A percentile compares a stretch with the other conserved stretches of the same genome.
phyloP scores from a whole-genome alignment of 1,140 invertebrate species.

The Conus betulinus region DNA sequence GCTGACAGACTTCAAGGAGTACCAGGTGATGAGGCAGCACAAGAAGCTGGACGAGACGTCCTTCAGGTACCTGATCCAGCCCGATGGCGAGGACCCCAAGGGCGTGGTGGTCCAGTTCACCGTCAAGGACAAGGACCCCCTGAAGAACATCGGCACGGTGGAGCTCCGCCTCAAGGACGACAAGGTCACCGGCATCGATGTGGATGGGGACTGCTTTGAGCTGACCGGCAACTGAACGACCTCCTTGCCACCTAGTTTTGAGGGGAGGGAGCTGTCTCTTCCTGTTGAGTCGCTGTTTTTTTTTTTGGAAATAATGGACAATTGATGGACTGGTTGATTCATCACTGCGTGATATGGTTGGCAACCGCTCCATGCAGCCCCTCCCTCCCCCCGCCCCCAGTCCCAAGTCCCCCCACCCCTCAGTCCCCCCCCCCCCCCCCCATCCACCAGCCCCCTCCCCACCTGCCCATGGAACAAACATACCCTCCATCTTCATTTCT shows the following conservation, averaged over 20 bases:
- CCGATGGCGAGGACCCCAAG: constrained; percentile 36
- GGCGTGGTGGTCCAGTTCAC: constrained; percentile 33
- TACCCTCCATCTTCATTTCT: too few species aligned
- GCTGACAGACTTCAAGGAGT: constrained; percentile 41
- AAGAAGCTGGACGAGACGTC: constrained; percentile 17
- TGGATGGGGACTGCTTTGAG: constrained; percentile 91
- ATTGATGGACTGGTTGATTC: neutral
- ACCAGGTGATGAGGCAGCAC: constrained; percentile 47
- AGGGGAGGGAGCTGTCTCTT: neutral
- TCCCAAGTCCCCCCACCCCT: too few species aligned
- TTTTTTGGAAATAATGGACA: neutral
- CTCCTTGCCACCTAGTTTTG: neutral
- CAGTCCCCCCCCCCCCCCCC: too few species aligned
- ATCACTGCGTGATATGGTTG: neutral
- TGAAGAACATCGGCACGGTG: constrained; percentile 46
- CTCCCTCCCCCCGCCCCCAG: too few species aligned
- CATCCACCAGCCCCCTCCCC: too few species aligned
- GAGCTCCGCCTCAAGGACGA: constrained; percentile 39
- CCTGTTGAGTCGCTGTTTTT: neutral
- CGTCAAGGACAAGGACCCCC: constrained; percentile 42
- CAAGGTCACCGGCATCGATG: constrained; percentile 72
- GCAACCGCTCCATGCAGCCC: too few species aligned
- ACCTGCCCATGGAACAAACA: too few species aligned
- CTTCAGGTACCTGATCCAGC: constrained; percentile 40
- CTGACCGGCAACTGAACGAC: constrained; percentile 78